A percentile compares a stretch with the other conserved stretches of the same genome.
phyloP scores from a whole-genome alignment of 2,797 vertebrate species.

The Aselliscus stoliczkanus region DNA sequence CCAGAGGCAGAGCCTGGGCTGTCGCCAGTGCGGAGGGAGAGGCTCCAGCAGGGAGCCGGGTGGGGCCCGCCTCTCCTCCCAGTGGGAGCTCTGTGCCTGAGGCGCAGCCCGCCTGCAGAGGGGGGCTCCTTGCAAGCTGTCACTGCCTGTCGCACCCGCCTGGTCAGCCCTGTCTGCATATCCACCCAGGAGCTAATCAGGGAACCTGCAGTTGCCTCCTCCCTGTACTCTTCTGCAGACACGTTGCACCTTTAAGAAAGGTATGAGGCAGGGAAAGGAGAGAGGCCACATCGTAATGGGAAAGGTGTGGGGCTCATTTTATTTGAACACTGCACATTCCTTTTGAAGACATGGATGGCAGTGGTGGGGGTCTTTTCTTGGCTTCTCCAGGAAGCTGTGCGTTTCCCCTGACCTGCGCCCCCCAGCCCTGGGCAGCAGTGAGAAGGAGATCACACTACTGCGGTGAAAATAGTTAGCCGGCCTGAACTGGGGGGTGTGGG shows the following conservation, averaged over 20 bases:
- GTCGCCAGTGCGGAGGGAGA: slow-evolving; percentile 65
- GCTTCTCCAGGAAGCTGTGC: too few relatives aligned
- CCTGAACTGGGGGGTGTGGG: neutral
- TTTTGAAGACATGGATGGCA: neutral
- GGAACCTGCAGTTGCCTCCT: neutral
- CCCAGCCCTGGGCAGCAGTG: accelerated
- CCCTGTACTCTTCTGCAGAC: neutral
- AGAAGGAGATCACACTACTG: accelerated
- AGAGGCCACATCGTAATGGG: neutral
- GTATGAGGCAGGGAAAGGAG: neutral
- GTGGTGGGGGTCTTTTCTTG: neutral
- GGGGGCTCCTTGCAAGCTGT: accelerated
- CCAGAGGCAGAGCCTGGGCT: slow-evolving; percentile 69
- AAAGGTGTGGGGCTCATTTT: neutral
- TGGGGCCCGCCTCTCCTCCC: slow-evolving; percentile 54
- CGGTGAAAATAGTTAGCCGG: accelerated
- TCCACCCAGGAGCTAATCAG: neutral
- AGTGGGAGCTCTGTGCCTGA: neutral
- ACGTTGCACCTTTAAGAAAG: neutral
- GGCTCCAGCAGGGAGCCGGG: slow-evolving; percentile 70
- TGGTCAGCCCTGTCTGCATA: neutral
- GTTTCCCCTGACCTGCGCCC: accelerated
- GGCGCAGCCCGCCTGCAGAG: neutral
- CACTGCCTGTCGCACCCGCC: accelerated
- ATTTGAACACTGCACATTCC: accelerated